phyloP scores from a whole-genome alignment of 2,113 vertebrate species.

The Pteropus alecto region DNA sequence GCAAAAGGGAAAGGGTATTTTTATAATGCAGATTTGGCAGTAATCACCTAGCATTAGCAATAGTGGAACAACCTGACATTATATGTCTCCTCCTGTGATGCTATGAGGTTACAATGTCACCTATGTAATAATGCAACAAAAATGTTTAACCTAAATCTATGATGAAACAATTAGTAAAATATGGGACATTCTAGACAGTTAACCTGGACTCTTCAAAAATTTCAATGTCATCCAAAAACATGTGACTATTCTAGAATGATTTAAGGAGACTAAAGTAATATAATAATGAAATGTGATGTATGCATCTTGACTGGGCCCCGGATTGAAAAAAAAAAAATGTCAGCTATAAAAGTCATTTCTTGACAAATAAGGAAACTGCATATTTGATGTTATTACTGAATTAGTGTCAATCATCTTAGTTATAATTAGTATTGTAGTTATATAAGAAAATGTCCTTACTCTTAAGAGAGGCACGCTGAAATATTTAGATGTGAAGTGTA shows the following conservation, averaged over 20 bases:
- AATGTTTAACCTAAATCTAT: not conserved
- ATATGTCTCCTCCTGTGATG: not conserved
- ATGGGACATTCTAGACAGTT: not conserved
- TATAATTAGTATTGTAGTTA: not conserved
- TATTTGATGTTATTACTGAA: not conserved
- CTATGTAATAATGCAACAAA: not conserved
- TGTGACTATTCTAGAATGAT: not conserved
- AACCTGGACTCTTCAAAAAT: not conserved
- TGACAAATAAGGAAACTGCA: not conserved
- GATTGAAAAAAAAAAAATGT: not conserved
- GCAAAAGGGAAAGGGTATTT: not conserved
- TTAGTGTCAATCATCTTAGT: not conserved
- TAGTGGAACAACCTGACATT: not conserved
- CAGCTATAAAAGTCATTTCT: not conserved
- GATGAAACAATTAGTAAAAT: not conserved
- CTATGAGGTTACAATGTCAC: not conserved
- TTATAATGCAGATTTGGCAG: not conserved
- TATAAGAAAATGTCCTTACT: not conserved
- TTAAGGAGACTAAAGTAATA: not conserved
- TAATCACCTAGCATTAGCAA: not conserved
- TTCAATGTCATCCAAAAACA: not conserved
- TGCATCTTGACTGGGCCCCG: not conserved
- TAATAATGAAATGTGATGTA: not conserved
- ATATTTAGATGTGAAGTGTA: not conserved
- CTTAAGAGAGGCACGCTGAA: not conserved